These are phyloP conservation scores for Leptodirus hochenwartii DNA, from an alignment of 2,888 invertebrate species.

Conservation along the genomic window DNA sequence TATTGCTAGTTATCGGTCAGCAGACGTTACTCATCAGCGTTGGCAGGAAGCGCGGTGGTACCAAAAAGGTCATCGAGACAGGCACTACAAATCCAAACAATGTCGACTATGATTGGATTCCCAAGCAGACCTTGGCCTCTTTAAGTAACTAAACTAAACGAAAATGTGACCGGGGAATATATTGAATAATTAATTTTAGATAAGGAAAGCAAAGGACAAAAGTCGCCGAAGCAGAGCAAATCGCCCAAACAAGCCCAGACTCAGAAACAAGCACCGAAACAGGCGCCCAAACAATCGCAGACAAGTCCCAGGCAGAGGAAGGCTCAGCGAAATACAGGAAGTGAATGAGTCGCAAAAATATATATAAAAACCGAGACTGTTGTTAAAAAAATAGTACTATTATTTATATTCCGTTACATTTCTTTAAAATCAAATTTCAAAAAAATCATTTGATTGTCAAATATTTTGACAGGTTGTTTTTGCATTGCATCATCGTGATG, in stretches of 20 bases:
- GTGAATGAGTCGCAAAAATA: too few relatives aligned
- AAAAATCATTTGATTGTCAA: too few relatives aligned
- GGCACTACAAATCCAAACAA: slow-evolving; percentile 79
- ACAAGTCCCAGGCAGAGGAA: slow-evolving; percentile 66
- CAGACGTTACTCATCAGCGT: slow-evolving; percentile 73
- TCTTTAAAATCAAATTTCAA: too few relatives aligned
- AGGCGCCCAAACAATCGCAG: too few relatives aligned
- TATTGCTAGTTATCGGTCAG: slow-evolving; percentile 76
- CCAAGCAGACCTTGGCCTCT: slow-evolving; percentile 70
- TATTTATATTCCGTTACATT: too few relatives aligned
- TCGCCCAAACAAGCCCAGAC: slow-evolving; percentile 31
- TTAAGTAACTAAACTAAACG: slow-evolving; percentile 46
- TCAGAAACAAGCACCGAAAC: slow-evolving; percentile 37
- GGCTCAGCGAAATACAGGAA: slow-evolving; percentile 53
- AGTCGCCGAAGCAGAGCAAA: slow-evolving; percentile 23
- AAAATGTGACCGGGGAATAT: slow-evolving; percentile 1
- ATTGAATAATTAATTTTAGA: slow-evolving; percentile 17
- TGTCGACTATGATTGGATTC: slow-evolving; percentile 98
- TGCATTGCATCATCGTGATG: too few relatives aligned
- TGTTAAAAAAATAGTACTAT: too few relatives aligned
- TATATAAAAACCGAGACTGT: too few relatives aligned
- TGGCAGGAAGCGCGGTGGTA: slow-evolving; percentile 47
- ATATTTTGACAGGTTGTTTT: too few relatives aligned
- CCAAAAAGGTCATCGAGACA: slow-evolving; percentile 56
- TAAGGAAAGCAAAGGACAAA: slow-evolving; percentile 20